Base-by-base conservation (phyloP, 2,888 invertebrate species). In the Trissolcus brochymenae region DNA sequence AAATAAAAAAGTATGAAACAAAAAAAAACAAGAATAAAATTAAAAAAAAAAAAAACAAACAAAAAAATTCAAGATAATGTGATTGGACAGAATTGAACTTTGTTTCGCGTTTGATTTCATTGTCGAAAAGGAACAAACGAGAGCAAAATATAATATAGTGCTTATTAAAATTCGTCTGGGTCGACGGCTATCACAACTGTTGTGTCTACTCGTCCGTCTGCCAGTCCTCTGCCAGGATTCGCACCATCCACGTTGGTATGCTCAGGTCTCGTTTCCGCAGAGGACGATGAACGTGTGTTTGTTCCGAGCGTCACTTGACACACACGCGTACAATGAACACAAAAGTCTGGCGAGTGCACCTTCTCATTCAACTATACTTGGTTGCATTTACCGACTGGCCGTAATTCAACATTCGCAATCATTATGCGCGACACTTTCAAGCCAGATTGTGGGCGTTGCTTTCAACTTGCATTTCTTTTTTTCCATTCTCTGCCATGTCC, bases 141-240 rank as follows among this genome's bases (percentile, higher is more conserved):
- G 73, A 70, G 60, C 57, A 54, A 75, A 35, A 70, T 60, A n/a
- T 11, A 35, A 70, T 54, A 35, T 35, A 70, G 68, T 62, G 70
- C 59, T 71, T 62, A 76, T 80, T 82, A 82, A 82, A 83, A 62
- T 86, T 85, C 83, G 85, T 84, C 85, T 83, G 84, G 43, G 82
- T 81, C 83, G 85, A 86, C 86, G 84, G 85, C 87, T 88, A 88
- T 88, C 88, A 87, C 87, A 89, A 86, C 87, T 84, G 85, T 82
- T 83, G 82, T 83, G 82, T 82, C 80, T 75, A 82, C 76, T 80
- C 77, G 80, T 78, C 82, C 80, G 79, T 75, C 83, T 79, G 84
- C 83, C 82, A 83, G 84, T 84, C 83, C 84, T 83, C 82, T 81
- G 78, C 77, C 11, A 17, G 16, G 4, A 0, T 4, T 16, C 19